phyloP scores from a whole-genome alignment of 2,888 invertebrate species.

The Sminthurides aquaticus region DNA sequence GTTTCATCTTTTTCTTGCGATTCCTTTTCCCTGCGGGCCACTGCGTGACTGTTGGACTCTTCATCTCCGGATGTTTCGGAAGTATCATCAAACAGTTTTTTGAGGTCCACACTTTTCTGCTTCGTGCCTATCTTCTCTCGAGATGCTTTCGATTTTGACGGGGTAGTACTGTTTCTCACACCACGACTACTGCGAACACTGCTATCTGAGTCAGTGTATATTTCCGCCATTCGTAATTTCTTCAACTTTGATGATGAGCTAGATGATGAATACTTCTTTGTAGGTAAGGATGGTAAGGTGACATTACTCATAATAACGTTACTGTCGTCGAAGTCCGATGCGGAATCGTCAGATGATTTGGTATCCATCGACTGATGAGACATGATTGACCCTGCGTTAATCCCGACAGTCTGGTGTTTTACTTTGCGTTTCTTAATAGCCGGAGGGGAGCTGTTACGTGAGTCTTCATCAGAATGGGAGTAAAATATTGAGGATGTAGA shows the following conservation, averaged over 20 bases:
- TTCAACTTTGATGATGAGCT: conserved; percentile 21
- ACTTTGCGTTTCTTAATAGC: conserved; percentile 37
- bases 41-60: background rate
- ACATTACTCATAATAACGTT: conserved; percentile 25
- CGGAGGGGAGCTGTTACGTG: conserved; percentile 30
- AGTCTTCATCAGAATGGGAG: conserved; percentile 40
- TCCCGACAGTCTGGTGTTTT: conserved; percentile 11
- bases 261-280: conserved; percentile 6
- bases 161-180: conserved; percentile 7
- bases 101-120: conserved; percentile 25
- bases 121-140: background rate
- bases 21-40: background rate
- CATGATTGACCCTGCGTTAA: conserved; percentile 23
- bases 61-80: conserved; percentile 32
- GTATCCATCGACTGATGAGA: conserved; percentile 21
- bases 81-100: conserved; percentile 35
- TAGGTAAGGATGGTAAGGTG: conserved; percentile 12
- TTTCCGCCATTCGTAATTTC: conserved; percentile 25
- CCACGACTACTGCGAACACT: conserved; percentile 28
- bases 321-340: conserved; percentile 22
- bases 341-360: conserved; percentile 37
- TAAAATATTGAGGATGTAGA: conserved; percentile 32
- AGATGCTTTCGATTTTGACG: conserved; percentile 10
- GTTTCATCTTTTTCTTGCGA: background rate
- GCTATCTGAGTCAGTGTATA: conserved; percentile 40